Evolutionary conservation across 2,797 vertebrate species (phyloP).

Genomic region (Pseudochaenichthys georgianus): DNA sequence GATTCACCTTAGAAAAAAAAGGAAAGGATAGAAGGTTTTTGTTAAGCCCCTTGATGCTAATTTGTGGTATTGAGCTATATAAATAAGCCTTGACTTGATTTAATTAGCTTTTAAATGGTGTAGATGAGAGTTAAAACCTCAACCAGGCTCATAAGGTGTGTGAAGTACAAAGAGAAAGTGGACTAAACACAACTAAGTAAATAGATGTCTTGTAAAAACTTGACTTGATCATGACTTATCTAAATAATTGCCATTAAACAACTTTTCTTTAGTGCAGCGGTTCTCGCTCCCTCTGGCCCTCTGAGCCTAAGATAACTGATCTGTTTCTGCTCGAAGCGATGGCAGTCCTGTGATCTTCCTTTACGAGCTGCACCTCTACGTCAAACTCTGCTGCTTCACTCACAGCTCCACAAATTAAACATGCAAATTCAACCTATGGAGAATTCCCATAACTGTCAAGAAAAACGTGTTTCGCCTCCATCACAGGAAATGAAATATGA

Average conservation of each 20-base stretch:
- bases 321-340: slow-evolving; percentile 40
- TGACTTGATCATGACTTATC: slow-evolving; percentile 20
- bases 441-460: slow-evolving; percentile 37
- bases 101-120: neutral
- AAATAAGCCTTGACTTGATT: neutral
- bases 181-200: neutral
- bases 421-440: slow-evolving; percentile 29
- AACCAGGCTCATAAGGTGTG: neutral
- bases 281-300: slow-evolving; percentile 44
- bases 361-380: slow-evolving; percentile 50
- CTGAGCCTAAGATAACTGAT: slow-evolving; percentile 46
- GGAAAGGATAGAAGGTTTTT: neutral
- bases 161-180: neutral
- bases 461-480: slow-evolving; percentile 14
- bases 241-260: slow-evolving; percentile 40
- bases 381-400: slow-evolving; percentile 41
- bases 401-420: slow-evolving; percentile 29
- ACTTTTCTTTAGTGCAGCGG: slow-evolving; percentile 15
- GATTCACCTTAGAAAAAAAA: neutral
- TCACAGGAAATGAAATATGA: slow-evolving; percentile 34
- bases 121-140: neutral
- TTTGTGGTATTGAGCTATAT: too few species aligned
- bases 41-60: neutral
- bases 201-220: slow-evolving; percentile 20
- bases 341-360: slow-evolving; percentile 57